Evolutionary conservation across 1,140 invertebrate genomes (phyloP), one percentile per base, ranked within the genome.

Genomic region (Bombus haemorrhoidalis): DNA sequence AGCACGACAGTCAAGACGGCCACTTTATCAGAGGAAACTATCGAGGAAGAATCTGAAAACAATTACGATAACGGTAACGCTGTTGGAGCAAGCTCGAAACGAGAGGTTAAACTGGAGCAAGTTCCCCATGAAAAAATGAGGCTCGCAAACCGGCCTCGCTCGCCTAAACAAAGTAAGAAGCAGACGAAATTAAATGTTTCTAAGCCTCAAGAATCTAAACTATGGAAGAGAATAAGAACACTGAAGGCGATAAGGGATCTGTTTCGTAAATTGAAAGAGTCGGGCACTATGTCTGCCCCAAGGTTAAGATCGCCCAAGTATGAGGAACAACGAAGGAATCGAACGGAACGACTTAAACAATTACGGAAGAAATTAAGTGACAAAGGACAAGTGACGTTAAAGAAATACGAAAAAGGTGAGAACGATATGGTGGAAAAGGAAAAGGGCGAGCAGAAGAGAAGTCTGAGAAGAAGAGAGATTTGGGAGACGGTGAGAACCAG

Each of bases 401-500:
- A 92, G 22, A 79, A 91, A 41, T 87, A 85, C 66, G 77, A 88
- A 4, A 84, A 90, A 69, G 37, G 89, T 2, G 12, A 87, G 1
- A 62, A 86, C 12, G 81, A 85, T 15, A 25, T 89, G 59, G 62
- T 59, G 8, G 86, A 85, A 28, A 77, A 41, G 10, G 37, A 62
- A 13, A 28, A 53, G 3, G 57, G 89, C n/a, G 72, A 68, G 12
- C 62, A 80, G 13, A 69, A 85, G 25, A 83, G 85, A 32, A 87
- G 78, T 39, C 9, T 92, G 10, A 87, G 79, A 2, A 90, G 82
- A 59, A 88, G 88, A n/a, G 90, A 92, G 28, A 41, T 13, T 10
- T 89, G 32, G 83, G 88, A 66, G 66, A 81, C 41, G 85, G 66
- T 93, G 66, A 59, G 43, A 18, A 28, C 89, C 22, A 72, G 43